phyloP scores from a whole-genome alignment of 2,113 vertebrate species.

The Platysteira castanea region DNA sequence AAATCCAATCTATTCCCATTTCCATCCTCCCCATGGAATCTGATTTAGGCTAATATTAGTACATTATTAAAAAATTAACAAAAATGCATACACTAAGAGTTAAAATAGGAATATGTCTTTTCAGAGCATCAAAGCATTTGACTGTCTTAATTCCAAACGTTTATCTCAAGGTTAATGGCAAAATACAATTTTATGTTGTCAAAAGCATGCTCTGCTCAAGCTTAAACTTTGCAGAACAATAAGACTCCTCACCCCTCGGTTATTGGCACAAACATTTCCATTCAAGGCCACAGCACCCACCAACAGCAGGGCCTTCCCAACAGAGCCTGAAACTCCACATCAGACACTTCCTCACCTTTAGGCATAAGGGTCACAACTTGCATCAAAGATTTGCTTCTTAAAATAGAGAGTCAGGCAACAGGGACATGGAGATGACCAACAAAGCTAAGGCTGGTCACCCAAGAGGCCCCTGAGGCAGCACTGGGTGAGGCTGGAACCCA shows the following conservation, averaged over 20 bases:
- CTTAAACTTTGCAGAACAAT: neutral
- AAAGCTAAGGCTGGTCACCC: neutral
- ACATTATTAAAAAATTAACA: neutral
- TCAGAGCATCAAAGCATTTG: neutral
- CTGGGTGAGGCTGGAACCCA: neutral
- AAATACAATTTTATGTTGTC: neutral
- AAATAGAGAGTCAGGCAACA: neutral
- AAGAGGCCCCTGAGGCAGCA: accelerated
- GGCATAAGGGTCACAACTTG: accelerated
- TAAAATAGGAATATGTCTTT: neutral
- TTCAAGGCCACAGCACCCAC: neutral
- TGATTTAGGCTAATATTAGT: neutral
- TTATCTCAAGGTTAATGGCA: neutral
- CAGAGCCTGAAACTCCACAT: too few species aligned
- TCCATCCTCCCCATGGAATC: accelerated
- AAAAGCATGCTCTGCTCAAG: neutral
- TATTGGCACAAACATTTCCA: neutral
- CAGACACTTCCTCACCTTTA: neutral
- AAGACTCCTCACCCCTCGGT: accelerated
- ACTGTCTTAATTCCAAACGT: neutral
- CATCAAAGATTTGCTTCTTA: neutral
- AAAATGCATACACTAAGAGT: neutral
- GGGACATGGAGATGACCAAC: accelerated
- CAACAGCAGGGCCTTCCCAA: neutral
- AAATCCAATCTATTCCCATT: neutral